Conservation (phyloP, 2,113 vertebrate species). For the Aspiorhynchus laticeps region DNA sequence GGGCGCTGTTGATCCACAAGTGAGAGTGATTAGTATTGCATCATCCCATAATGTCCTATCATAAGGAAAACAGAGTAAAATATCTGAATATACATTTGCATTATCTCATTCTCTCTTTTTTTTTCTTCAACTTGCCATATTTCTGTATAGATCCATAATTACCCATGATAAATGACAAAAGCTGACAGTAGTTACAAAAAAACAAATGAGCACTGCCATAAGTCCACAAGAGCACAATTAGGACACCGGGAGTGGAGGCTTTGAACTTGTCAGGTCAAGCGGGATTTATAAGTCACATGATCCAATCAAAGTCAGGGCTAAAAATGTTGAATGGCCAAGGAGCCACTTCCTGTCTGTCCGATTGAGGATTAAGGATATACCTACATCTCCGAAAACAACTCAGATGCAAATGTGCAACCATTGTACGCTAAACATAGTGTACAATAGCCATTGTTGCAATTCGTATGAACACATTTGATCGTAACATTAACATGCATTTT, state of each 20-base stretch:
- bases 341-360: not conserved
- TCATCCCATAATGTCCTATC: not conserved
- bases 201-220: not conserved
- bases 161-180: not conserved
- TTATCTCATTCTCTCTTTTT: not conserved
- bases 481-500: not conserved
- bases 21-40: not conserved
- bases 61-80: not conserved
- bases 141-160: not conserved
- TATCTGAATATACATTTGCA: not conserved
- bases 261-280: constrained; percentile 6
- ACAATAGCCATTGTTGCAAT: not conserved
- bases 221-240: constrained; percentile 44
- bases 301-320: constrained; percentile 31
- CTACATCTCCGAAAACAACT: not conserved
- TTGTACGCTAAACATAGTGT: not conserved
- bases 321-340: constrained; percentile 30
- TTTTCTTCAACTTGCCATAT: not conserved
- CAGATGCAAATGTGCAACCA: not conserved
- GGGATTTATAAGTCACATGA: constrained; percentile 47
- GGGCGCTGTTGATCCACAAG: not conserved
- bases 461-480: not conserved
- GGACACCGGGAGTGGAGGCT: not conserved
- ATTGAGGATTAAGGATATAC: constrained; percentile 25
- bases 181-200: not conserved